phyloP scores from a whole-genome alignment of 2,797 vertebrate genomes.

The Cottoperca gobio region DNA sequence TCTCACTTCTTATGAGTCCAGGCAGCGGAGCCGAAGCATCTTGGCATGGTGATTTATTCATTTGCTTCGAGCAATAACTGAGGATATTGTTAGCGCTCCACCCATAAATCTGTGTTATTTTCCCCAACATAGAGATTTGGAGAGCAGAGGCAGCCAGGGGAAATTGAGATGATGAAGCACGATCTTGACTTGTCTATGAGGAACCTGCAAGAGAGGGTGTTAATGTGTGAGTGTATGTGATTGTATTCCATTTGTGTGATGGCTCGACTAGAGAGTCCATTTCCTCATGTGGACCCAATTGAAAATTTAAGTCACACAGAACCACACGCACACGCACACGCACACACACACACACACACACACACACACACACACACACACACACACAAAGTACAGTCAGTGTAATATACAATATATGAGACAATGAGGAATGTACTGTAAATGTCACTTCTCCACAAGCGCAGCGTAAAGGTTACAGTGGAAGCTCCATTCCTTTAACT shows the following conservation, averaged over 20 bases:
- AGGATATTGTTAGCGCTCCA: slow-evolving; percentile 62
- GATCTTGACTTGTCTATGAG: slow-evolving; percentile 45
- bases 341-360: slow-evolving; percentile 5
- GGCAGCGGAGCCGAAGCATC: slow-evolving; percentile 48
- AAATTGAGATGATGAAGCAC: slow-evolving; percentile 66
- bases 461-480: slow-evolving; percentile 38
- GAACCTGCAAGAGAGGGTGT: slow-evolving; percentile 27
- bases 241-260: slow-evolving; percentile 23
- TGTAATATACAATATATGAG: slow-evolving; percentile 36
- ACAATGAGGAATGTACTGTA: slow-evolving; percentile 44
- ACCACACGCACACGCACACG: background rate
- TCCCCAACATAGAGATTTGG: slow-evolving; percentile 52
- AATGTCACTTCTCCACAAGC: slow-evolving; percentile 47
- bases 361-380: slow-evolving; percentile 7
- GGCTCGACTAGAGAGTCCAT: slow-evolving; percentile 11
- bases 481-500: background rate
- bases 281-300: slow-evolving; percentile 14
- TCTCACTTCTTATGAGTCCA: slow-evolving; percentile 35
- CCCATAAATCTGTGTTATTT: slow-evolving; percentile 70
- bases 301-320: background rate
- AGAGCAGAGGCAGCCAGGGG: slow-evolving; percentile 37
- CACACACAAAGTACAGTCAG: slow-evolving; percentile 12
- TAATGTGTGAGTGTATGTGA: slow-evolving; percentile 19
- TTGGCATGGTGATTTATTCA: slow-evolving; percentile 72
- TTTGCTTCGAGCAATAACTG: slow-evolving; percentile 71